A percentile compares a stretch with the other conserved stretches of the same genome.
Conservation (phyloP, 1,140 invertebrate genomes). For the Temnothorax curvispinosus region DNA sequence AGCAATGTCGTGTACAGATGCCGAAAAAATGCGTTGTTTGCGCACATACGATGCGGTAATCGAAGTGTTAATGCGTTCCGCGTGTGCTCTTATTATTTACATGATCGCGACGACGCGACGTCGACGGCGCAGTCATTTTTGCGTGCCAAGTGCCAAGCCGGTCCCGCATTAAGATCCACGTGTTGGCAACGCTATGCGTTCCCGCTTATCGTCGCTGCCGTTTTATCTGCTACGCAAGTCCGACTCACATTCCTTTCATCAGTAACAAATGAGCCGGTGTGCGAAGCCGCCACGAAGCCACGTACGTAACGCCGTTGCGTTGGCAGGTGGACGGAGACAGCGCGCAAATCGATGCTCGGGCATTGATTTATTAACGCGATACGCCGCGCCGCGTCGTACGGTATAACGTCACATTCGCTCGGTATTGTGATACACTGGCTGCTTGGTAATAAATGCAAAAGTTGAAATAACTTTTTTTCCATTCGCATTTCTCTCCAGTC, state of each 20-base stretch:
- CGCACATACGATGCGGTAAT: too few species aligned
- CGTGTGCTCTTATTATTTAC: constrained; percentile 40
- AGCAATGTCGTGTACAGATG: background rate
- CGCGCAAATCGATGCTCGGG: constrained; percentile 49
- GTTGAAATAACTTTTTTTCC: background rate
- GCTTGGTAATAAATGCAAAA: constrained; percentile 5
- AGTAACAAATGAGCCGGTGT: constrained; percentile 29
- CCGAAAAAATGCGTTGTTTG: background rate
- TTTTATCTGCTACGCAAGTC: constrained; percentile 27
- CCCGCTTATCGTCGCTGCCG: constrained; percentile 9
- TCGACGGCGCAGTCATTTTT: background rate
- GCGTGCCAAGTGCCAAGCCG: constrained; percentile 9
- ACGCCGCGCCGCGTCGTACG: constrained; percentile 2
- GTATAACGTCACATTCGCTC: constrained; percentile 46
- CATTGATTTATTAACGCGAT: constrained; percentile 61
- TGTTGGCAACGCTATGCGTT: constrained; percentile 24
- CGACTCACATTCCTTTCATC: constrained; percentile 44
- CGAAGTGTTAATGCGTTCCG: background rate
- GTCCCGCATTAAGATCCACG: constrained; percentile 17
- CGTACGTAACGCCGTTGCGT: background rate
- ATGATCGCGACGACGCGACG: background rate
- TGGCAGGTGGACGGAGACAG: constrained; percentile 42
- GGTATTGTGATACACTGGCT: constrained; percentile 6
- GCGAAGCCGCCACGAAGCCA: background rate
- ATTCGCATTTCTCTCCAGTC: background rate